A percentile compares a stretch with the other conserved stretches of the same genome.
phyloP scores from a whole-genome alignment of 2,797 vertebrate genomes.

The Austrolebias charrua region DNA sequence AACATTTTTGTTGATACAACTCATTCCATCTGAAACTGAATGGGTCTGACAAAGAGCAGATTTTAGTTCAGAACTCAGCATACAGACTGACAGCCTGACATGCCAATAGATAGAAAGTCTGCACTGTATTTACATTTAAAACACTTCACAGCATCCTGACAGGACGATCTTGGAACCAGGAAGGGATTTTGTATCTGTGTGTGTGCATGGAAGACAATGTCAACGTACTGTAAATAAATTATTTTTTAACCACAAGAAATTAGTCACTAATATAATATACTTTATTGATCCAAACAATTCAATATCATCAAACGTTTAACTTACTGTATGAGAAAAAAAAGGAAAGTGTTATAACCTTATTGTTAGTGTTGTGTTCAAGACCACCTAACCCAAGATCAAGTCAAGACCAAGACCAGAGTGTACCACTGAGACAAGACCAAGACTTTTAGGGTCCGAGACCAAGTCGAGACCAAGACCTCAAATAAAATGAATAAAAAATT shows the following conservation, averaged over 20 bases:
- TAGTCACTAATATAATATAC: background rate
- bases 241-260: no score
- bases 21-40: conserved; percentile 19
- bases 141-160: conserved; percentile 40
- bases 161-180: conserved; percentile 13
- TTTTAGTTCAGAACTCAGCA: conserved; percentile 6
- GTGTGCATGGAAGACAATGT: conserved; percentile 1
- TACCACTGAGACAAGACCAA: no score
- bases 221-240: background rate
- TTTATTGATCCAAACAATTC: background rate
- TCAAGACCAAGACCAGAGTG: no score
- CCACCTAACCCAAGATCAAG: no score
- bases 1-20: conserved; percentile 41
- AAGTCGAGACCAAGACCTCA: no score
- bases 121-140: conserved; percentile 59
- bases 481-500: no score
- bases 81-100: conserved; percentile 45
- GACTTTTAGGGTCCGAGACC: no score
- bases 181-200: conserved; percentile 5
- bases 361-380: no score
- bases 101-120: conserved; percentile 55
- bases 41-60: conserved; percentile 19
- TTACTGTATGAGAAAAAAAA: background rate
- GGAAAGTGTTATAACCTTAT: background rate
- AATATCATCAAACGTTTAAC: background rate